Base-by-base conservation (phyloP, 2,113 vertebrate genomes). In the Amia ocellicauda region DNA sequence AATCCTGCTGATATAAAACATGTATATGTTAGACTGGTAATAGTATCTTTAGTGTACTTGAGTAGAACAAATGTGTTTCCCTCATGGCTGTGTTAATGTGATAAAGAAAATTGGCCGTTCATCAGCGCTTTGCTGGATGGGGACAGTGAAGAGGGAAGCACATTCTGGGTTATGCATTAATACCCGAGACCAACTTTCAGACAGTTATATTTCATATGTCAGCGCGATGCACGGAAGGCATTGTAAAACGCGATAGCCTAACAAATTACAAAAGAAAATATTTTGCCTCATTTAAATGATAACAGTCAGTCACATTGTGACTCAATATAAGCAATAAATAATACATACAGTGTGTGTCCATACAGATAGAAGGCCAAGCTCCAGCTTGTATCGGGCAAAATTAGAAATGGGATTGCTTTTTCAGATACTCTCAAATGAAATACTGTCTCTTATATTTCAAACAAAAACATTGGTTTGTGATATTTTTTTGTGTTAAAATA, bases 11-110 rank as follows among this genome's bases (percentile, higher is more conserved):
- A 94, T 97, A 98, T 98, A 98, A 99, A 98, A 92, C 95, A 97
- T 97, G 96, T 96, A 98, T 98, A 98, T 96, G 94, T 96, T 96
- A 94, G 95, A 95, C 95, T 95, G 95, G 94, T 99, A 98, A 98
- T 98, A 97, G 97, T 97, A 94, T 98, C 96, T 98, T 98, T 96
- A 98, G 94, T 93, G 88, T 93, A 85, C 89, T 90, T 98, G 96
- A 99, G 94, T 93, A 97, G 93, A 97, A 98, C 96, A 96, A 99
- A 99, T 98, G 95, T 92, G 89, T 93, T 92, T 94, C 92, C 86
- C 89, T 94, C 91, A 89, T 92, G 91, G 92, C 92, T 90, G 89
- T 89, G 90, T 86, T 97, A 96, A 96, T 99, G 93, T 95, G 94
- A 97, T 97, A 92, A 93, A 96, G 91, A 90, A 94, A 96, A 98